These are phyloP conservation scores for Terebella lapidaria DNA, from an alignment of 2,888 invertebrate genomes.

Conservation along the genomic window DNA sequence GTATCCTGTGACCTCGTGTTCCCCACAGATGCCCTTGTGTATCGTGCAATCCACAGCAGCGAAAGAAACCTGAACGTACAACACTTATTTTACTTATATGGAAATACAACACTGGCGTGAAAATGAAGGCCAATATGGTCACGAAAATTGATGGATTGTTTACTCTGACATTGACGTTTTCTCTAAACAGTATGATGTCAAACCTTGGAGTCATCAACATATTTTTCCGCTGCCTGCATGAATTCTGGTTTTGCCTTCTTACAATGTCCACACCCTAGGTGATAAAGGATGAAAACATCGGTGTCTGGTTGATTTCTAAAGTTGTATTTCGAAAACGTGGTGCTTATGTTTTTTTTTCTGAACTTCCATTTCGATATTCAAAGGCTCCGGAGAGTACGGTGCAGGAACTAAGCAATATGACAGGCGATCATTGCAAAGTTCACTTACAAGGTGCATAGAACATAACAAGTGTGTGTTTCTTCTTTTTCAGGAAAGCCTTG, in stretches of 20 bases:
- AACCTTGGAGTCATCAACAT: conserved; percentile 35
- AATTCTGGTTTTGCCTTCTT: conserved; percentile 67
- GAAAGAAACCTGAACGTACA: conserved; percentile 25
- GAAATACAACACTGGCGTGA: not conserved
- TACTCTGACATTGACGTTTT: too few species aligned
- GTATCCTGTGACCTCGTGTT: conserved; percentile 63
- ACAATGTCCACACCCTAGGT: conserved; percentile 71
- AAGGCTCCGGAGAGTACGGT: too few species aligned
- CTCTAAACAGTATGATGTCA: not conserved
- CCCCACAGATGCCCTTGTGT: conserved; percentile 58
- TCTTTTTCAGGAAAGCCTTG: conserved; percentile 70
- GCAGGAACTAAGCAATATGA: too few species aligned
- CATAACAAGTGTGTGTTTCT: conserved; percentile 82
- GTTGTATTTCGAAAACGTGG: too few species aligned
- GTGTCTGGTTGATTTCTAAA: too few species aligned
- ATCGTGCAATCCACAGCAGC: conserved; percentile 68
- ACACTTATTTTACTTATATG: not conserved
- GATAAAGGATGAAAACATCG: not conserved
- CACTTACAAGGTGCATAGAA: conserved; percentile 88
- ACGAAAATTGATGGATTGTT: too few species aligned
- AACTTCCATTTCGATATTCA: too few species aligned
- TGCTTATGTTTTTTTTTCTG: too few species aligned
- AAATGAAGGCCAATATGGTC: too few species aligned
- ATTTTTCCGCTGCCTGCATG: conserved; percentile 53
- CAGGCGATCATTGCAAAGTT: too few species aligned